Evolutionary conservation across 2,888 invertebrate species (phyloP).

Genomic region (Meganola albula): DNA sequence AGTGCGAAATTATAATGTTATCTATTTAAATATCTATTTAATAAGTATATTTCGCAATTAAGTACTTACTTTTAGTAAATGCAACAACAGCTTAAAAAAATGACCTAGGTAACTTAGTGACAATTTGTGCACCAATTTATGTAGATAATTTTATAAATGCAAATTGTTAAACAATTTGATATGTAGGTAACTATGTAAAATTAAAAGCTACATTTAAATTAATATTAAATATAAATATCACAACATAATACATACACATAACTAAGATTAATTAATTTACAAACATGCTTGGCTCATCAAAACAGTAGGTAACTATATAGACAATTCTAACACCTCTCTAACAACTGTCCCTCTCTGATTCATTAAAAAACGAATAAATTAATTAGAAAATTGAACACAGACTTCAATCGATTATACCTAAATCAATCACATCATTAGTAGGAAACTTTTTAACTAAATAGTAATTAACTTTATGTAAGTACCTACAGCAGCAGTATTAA

Average conservation of each 20-base stretch:
- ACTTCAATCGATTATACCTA: too few relatives aligned
- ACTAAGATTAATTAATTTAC: slow-evolving; percentile 4
- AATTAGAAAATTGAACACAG: slow-evolving; percentile 28
- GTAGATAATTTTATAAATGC: slow-evolving; percentile 34
- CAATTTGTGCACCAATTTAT: slow-evolving; percentile 42
- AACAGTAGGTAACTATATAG: slow-evolving; percentile 6
- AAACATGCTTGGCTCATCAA: too few relatives aligned
- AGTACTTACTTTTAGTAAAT: slow-evolving; percentile 34
- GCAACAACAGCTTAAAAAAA: slow-evolving; percentile 37
- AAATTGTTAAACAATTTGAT: slow-evolving; percentile 54
- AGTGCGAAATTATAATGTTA: too few relatives aligned
- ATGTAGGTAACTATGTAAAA: slow-evolving; percentile 32
- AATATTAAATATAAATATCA: slow-evolving; percentile 40
- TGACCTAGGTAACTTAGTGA: slow-evolving; percentile 28
- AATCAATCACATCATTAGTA: too few relatives aligned
- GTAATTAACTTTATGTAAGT: slow-evolving; percentile 20
- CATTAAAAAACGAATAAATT: slow-evolving; percentile 12
- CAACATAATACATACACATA: slow-evolving; percentile 35
- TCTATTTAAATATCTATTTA: not conserved
- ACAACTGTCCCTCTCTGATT: slow-evolving; percentile 6
- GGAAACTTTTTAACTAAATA: too few relatives aligned
- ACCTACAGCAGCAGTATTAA: too few relatives aligned
- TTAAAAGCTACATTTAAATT: slow-evolving; percentile 19
- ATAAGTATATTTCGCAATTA: not conserved
- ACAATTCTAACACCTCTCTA: slow-evolving; percentile 12